A percentile compares a stretch with the other conserved stretches of the same genome.
These are phyloP conservation scores for Dissostichus mawsoni DNA, from an alignment of 2,113 vertebrate species.

Conservation along the genomic window DNA sequence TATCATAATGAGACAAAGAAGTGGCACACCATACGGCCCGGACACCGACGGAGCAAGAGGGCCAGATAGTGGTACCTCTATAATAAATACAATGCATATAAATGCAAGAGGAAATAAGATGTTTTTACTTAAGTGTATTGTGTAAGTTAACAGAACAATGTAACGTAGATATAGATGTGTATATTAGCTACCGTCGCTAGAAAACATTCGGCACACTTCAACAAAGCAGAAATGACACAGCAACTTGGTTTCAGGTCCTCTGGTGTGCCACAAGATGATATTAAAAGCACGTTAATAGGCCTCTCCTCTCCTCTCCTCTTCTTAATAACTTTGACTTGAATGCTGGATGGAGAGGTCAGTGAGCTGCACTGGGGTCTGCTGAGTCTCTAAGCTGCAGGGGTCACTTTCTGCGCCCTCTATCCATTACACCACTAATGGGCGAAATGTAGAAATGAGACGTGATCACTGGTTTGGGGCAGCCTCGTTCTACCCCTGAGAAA, in stretches of 20 bases:
- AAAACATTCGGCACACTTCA: background rate
- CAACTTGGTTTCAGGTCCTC: background rate
- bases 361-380: background rate
- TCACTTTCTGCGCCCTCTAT: constrained; percentile 42
- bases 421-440: constrained; percentile 42
- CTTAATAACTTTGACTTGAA: constrained; percentile 23
- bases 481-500: constrained; percentile 7
- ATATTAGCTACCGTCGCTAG: background rate
- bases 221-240: background rate
- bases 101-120: no score
- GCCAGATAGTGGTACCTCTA: background rate
- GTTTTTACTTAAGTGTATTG: no score
- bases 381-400: constrained; percentile 27
- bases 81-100: no score
- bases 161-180: no score
- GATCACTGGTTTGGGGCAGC: constrained; percentile 45
- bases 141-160: no score
- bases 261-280: background rate
- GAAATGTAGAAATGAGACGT: constrained; percentile 58
- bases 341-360: constrained; percentile 19
- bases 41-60: no score
- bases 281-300: constrained; percentile 23
- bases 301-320: background rate
- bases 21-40: background rate
- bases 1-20: background rate